Conservation (phyloP, 1,140 invertebrate species). For the Saxidomus purpurata region DNA sequence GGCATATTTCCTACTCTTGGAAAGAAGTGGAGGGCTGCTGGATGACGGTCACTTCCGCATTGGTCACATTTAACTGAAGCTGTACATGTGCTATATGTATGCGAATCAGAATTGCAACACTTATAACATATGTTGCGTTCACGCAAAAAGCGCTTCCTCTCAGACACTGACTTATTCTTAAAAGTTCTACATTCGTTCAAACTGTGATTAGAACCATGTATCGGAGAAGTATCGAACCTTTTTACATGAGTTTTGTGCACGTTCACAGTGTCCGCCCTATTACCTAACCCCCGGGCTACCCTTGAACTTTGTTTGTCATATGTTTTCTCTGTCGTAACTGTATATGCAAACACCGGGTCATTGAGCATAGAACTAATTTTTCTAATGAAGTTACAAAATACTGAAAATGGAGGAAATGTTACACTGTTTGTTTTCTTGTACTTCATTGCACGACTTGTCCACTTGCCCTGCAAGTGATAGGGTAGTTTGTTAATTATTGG, state of each 20-base stretch:
- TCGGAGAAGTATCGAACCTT: background rate
- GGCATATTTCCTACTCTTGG: background rate
- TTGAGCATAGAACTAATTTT: constrained; percentile 46
- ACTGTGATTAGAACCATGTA: background rate
- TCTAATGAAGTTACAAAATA: constrained; percentile 60
- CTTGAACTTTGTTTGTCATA: background rate
- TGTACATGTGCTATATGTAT: constrained; percentile 33
- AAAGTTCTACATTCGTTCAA: constrained; percentile 21
- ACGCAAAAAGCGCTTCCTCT: background rate
- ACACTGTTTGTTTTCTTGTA: constrained; percentile 49
- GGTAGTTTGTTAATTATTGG: constrained; percentile 63
- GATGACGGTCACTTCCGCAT: constrained; percentile 41
- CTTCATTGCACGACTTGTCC: constrained; percentile 46
- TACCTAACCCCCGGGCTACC: too few relatives aligned
- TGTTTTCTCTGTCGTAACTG: background rate
- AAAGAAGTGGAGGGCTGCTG: background rate
- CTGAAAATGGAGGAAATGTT: constrained; percentile 58
- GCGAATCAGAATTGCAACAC: background rate
- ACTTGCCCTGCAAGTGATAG: constrained; percentile 54
- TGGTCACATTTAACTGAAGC: constrained; percentile 1
- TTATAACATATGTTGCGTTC: constrained; percentile 27
- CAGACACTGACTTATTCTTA: background rate
- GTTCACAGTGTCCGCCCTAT: background rate
- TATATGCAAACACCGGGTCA: constrained; percentile 60
- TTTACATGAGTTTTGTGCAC: background rate